A percentile compares a stretch with the other conserved stretches of the same genome.
Conservation (phyloP, 1,140 invertebrate species). For the Spodoptera litura region DNA sequence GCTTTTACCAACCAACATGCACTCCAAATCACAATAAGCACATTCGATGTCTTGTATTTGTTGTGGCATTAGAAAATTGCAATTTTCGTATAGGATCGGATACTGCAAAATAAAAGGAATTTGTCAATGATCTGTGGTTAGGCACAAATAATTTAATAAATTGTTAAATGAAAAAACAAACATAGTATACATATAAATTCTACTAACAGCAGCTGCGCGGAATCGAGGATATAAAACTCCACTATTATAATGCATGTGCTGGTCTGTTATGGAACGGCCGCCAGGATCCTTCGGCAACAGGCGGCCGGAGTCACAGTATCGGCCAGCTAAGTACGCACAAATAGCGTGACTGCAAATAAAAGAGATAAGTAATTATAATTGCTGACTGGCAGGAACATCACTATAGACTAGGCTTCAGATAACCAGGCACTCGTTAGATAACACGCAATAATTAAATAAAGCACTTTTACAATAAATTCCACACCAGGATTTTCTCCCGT, state of each 20-base stretch:
- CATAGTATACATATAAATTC: neutral
- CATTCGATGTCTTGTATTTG: constrained; percentile 67
- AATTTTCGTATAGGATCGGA: constrained; percentile 66
- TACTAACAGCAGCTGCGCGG: constrained; percentile 66
- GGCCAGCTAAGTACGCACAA: constrained; percentile 86
- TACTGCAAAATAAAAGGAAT: constrained; percentile 54
- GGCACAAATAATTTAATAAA: neutral
- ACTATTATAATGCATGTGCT: constrained; percentile 87
- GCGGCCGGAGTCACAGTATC: constrained; percentile 83
- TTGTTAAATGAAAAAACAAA: neutral
- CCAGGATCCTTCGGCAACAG: constrained; percentile 87
- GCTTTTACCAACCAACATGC: constrained; percentile 66
- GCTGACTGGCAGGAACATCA: neutral
- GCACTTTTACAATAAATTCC: too few species aligned
- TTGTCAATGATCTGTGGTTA: neutral
- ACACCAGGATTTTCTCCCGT: neutral
- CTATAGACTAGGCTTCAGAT: too few species aligned
- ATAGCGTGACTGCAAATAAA: constrained; percentile 86
- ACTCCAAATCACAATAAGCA: constrained; percentile 74
- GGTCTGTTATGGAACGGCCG: constrained; percentile 86
- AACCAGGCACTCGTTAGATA: too few species aligned
- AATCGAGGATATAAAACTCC: constrained; percentile 80
- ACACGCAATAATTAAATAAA: too few species aligned
- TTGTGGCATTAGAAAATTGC: constrained; percentile 63
- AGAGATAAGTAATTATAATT: neutral